These are phyloP conservation scores for Lydus trimaculatus DNA, from an alignment of 2,888 invertebrate genomes.

Conservation along the genomic window DNA sequence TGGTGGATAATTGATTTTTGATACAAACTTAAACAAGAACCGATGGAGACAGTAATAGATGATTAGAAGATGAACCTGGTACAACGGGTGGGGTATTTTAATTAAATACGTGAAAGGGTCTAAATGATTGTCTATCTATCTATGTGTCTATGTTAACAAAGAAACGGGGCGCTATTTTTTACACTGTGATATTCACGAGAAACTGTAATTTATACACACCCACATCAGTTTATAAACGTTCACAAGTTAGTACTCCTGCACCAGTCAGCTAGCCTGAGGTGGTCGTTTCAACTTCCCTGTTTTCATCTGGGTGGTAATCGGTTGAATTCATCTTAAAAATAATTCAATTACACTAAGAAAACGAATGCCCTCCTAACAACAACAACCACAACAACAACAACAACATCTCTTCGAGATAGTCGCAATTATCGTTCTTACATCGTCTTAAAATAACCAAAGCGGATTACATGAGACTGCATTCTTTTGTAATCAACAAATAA, in stretches of 20 bases:
- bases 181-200: not conserved
- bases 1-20: not conserved
- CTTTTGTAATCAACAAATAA: not conserved
- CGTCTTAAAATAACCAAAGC: not conserved
- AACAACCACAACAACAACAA: not conserved
- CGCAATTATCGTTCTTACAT: not conserved
- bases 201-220: constrained; percentile 18
- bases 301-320: constrained; percentile 23
- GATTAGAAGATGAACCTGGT: not conserved
- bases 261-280: constrained; percentile 14
- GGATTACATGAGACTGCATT: constrained; percentile 5
- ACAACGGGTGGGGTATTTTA: not conserved
- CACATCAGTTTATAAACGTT: constrained; percentile 17
- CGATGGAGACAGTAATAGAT: not conserved
- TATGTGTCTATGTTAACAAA: not conserved
- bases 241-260: constrained; percentile 12
- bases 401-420: not conserved
- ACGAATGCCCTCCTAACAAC: not conserved
- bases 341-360: constrained; percentile 16
- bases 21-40: not conserved
- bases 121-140: not conserved
- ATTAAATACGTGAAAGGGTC: not conserved
- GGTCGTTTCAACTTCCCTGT: constrained; percentile 24
- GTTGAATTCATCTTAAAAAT: constrained; percentile 13
- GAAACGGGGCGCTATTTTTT: constrained; percentile 7